A percentile compares a stretch with the other conserved stretches of the same genome.
Conservation (phyloP, 2,113 vertebrate genomes). For the Sarotherodon lohbergeri region DNA sequence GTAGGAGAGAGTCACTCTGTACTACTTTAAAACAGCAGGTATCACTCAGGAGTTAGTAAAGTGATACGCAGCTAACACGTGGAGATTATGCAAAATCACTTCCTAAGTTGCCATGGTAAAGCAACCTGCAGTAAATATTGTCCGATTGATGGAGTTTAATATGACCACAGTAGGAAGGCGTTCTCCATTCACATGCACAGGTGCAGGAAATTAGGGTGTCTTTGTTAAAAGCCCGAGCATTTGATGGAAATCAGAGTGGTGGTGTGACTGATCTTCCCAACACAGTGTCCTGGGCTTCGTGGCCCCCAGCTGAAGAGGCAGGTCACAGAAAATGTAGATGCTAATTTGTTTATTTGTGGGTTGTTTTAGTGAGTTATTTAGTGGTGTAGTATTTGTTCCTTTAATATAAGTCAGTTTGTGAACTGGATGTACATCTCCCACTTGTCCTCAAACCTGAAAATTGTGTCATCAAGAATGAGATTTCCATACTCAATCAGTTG, state of each 20-base stretch:
- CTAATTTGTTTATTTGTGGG: neutral
- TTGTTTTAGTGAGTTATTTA: neutral
- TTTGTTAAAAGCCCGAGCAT: neutral
- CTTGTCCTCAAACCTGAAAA: neutral
- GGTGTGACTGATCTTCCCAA: neutral
- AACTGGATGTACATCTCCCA: neutral
- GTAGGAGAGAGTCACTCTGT: neutral
- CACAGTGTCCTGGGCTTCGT: neutral
- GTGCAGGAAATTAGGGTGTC: neutral
- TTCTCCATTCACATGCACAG: neutral
- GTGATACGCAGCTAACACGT: neutral
- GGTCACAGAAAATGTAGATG: neutral
- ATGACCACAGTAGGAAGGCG: neutral
- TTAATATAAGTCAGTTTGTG: neutral
- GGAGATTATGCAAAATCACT: neutral
- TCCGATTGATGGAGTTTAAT: neutral
- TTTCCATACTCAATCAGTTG: rapidly evolving
- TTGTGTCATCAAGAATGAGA: neutral
- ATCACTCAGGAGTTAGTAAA: neutral
- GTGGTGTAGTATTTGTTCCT: neutral
- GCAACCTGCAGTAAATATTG: neutral
- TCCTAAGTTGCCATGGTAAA: neutral
- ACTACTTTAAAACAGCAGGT: neutral
- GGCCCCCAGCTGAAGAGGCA: neutral
- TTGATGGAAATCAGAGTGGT: neutral